Conservation (phyloP, 2,888 invertebrate species). For the Vanessa cardui region DNA sequence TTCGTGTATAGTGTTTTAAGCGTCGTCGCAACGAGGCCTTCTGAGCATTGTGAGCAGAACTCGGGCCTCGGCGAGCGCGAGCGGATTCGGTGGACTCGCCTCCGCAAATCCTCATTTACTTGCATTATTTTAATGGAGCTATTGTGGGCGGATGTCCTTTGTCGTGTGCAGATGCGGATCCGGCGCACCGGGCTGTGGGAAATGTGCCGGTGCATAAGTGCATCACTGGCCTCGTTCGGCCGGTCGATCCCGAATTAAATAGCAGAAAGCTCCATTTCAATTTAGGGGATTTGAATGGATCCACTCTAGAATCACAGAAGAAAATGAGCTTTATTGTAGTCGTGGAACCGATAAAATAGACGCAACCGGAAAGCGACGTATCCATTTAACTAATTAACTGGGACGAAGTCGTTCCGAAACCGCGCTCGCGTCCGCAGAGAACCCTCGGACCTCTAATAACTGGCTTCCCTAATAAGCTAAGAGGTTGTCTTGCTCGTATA, state of each 20-base stretch:
- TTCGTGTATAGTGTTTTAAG: conserved; percentile 79
- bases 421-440: conserved; percentile 64
- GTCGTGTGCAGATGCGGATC: conserved; percentile 70
- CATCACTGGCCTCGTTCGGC: conserved; percentile 72
- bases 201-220: conserved; percentile 77
- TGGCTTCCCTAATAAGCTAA: conserved; percentile 79
- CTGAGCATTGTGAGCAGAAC: conserved; percentile 67
- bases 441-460: conserved; percentile 73
- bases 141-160: conserved; percentile 81
- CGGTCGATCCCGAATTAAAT: conserved; percentile 62
- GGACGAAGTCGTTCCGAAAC: conserved; percentile 63
- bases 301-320: conserved; percentile 48
- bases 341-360: conserved; percentile 53
- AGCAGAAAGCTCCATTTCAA: conserved; percentile 62
- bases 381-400: conserved; percentile 79
- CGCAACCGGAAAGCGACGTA: conserved; percentile 59
- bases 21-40: conserved; percentile 60
- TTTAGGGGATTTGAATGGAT: conserved; percentile 59
- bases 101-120: conserved; percentile 82
- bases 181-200: conserved; percentile 68
- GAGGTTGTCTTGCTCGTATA: conserved; percentile 77
- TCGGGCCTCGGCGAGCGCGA: conserved; percentile 55
- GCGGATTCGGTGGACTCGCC: conserved; percentile 75
- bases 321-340: conserved; percentile 60
- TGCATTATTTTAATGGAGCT: conserved; percentile 83